Evolutionary conservation across 1,140 invertebrate species (phyloP).

Genomic region (Tyrophagus putrescentiae): DNA sequence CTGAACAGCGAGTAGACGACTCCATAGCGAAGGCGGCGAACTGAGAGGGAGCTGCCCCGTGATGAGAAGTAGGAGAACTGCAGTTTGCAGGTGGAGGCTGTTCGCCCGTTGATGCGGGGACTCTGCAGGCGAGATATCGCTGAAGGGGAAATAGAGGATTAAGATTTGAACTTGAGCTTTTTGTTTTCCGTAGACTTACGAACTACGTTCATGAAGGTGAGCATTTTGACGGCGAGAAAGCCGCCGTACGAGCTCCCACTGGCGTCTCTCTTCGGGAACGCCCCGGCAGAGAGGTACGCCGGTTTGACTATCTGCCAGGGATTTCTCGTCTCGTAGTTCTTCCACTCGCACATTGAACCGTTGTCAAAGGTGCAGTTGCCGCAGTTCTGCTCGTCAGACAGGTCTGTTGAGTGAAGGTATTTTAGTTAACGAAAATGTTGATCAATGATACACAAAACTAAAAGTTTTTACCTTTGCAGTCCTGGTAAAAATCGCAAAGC

Average conservation of each 20-base stretch:
- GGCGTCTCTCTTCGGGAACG: background rate
- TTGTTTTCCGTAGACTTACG: too few relatives aligned
- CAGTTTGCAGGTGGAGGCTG: background rate
- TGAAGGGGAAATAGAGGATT: too few relatives aligned
- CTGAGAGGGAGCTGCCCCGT: background rate
- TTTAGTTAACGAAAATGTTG: too few relatives aligned
- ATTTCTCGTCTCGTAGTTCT: background rate
- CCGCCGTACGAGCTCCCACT: background rate
- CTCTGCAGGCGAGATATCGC: too few relatives aligned
- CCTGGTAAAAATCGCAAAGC: background rate
- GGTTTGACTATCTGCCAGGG: background rate
- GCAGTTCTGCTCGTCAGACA: background rate
- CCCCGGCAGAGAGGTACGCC: background rate
- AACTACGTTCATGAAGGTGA: too few relatives aligned
- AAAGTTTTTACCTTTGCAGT: background rate
- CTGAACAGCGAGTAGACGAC: background rate
- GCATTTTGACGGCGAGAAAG: background rate
- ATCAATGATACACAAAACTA: too few relatives aligned
- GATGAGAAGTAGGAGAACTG: background rate
- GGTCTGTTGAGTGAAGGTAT: too few relatives aligned
- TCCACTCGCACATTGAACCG: constrained; percentile 19
- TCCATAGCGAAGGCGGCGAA: background rate
- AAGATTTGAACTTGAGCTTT: too few relatives aligned
- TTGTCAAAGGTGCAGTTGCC: constrained; percentile 23
- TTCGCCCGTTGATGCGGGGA: background rate